Percentiles rank a stretch among this genome's conserved stretches.
These are phyloP conservation scores for Chrysoperla carnea DNA, from an alignment of 1,140 invertebrate genomes.

Conservation along the genomic window DNA sequence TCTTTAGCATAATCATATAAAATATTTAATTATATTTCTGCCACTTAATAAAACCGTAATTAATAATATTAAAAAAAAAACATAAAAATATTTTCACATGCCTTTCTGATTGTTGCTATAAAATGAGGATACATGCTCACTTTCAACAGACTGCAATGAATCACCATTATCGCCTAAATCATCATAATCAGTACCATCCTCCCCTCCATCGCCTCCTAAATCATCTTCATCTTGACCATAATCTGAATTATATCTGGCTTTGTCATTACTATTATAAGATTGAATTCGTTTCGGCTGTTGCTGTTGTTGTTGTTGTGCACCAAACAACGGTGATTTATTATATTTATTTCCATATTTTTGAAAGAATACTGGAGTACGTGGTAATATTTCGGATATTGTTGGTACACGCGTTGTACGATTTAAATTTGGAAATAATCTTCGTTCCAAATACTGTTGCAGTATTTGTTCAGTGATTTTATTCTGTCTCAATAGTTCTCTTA, in stretches of 20 bases:
- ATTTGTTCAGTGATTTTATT: conserved; percentile 54
- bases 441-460: conserved; percentile 46
- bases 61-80: no score
- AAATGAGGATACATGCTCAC: conserved; percentile 33
- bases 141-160: conserved; percentile 41
- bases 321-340: no score
- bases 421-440: conserved; percentile 33
- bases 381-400: conserved; percentile 38
- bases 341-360: conserved; percentile 4
- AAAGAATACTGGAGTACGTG: conserved; percentile 10
- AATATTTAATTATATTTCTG: no score
- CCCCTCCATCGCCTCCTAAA: conserved; percentile 11
- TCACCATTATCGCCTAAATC: conserved; percentile 17
- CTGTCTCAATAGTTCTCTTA: conserved; percentile 41
- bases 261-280: not conserved
- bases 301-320: no score
- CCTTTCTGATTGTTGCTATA: conserved; percentile 21
- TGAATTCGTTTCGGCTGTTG: no score
- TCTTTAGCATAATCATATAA: no score
- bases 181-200: conserved; percentile 5
- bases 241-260: conserved; percentile 3
- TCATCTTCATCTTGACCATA: conserved; percentile 13
- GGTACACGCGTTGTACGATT: conserved; percentile 29
- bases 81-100: conserved; percentile 5
- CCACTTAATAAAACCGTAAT: no score